Conservation (phyloP, 2,888 invertebrate species). For the Sarcophaga rosellei region DNA sequence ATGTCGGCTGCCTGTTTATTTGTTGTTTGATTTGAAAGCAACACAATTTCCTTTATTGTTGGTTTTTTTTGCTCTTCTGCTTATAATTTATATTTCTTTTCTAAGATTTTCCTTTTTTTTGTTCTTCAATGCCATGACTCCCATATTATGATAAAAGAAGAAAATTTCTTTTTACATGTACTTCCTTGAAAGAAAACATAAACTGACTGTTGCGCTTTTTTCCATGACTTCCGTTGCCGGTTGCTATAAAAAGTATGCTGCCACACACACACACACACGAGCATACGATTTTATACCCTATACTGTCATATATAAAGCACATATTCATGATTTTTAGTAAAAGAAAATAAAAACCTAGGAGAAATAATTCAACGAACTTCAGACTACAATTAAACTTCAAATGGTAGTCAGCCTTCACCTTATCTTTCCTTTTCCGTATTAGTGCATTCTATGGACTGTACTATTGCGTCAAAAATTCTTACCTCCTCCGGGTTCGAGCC, state of each 20-base stretch:
- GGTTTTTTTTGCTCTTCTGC: neutral
- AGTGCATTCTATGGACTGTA: too few relatives aligned
- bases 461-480: too few relatives aligned
- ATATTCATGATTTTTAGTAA: too few relatives aligned
- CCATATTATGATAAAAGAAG: neutral
- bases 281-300: too few relatives aligned
- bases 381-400: too few relatives aligned
- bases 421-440: too few relatives aligned
- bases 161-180: slow-evolving; percentile 8
- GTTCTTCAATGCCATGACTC: neutral
- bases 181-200: slow-evolving; percentile 23
- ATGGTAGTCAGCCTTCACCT: too few relatives aligned
- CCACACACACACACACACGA: neutral
- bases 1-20: slow-evolving; percentile 47
- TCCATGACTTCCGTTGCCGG: slow-evolving; percentile 56
- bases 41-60: slow-evolving; percentile 65
- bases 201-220: slow-evolving; percentile 63
- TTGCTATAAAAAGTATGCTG: slow-evolving; percentile 17
- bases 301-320: too few relatives aligned
- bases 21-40: slow-evolving; percentile 63
- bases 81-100: slow-evolving; percentile 49
- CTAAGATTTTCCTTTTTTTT: neutral
- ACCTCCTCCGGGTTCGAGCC: too few relatives aligned
- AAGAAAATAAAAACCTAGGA: too few relatives aligned
- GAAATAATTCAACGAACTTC: too few relatives aligned